phyloP scores from a whole-genome alignment of 1,140 invertebrate species.

The Drosophila nigromelanica region DNA sequence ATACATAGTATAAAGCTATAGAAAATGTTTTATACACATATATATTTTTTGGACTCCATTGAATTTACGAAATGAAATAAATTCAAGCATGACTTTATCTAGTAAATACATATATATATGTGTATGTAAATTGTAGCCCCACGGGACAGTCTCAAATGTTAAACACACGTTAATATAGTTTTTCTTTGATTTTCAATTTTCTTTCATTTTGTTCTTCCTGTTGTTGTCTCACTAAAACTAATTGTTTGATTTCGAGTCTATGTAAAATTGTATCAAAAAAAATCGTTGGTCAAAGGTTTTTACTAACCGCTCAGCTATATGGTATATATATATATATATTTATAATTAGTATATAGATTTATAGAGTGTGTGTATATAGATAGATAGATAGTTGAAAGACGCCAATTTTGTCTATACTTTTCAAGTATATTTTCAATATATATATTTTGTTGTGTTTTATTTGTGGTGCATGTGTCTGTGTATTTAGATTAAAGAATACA shows the following conservation, averaged over 20 bases:
- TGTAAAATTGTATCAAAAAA: conserved; percentile 72
- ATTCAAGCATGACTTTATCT: conserved; percentile 12
- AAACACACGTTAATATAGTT: conserved; percentile 26
- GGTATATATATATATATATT: conserved; percentile 35
- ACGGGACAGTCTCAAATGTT: conserved; percentile 53
- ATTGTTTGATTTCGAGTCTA: conserved; percentile 45
- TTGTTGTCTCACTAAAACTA: conserved; percentile 46
- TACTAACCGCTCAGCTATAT: conserved; percentile 52
- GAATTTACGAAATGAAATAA: conserved; percentile 18
- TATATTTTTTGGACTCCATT: conserved; percentile 14
- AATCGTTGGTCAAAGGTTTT: conserved; percentile 60
- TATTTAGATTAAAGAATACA: conserved; percentile 65
- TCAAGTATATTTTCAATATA: conserved; percentile 42
- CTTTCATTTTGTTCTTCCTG: conserved; percentile 30
- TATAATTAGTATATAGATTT: conserved; percentile 36
- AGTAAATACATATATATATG: not conserved
- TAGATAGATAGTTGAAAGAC: conserved; percentile 42
- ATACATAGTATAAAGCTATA: conserved; percentile 74
- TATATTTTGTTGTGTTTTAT: conserved; percentile 44
- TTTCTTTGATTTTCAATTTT: conserved; percentile 6
- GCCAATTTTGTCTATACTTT: conserved; percentile 46
- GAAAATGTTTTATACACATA: conserved; percentile 54
- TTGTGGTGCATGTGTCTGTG: conserved; percentile 24
- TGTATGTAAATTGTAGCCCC: conserved; percentile 39
- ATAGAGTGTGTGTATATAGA: conserved; percentile 33